A percentile compares a stretch with the other conserved stretches of the same genome.
phyloP scores from a whole-genome alignment of 2,888 invertebrate species.

The Stomorhina lunata region DNA sequence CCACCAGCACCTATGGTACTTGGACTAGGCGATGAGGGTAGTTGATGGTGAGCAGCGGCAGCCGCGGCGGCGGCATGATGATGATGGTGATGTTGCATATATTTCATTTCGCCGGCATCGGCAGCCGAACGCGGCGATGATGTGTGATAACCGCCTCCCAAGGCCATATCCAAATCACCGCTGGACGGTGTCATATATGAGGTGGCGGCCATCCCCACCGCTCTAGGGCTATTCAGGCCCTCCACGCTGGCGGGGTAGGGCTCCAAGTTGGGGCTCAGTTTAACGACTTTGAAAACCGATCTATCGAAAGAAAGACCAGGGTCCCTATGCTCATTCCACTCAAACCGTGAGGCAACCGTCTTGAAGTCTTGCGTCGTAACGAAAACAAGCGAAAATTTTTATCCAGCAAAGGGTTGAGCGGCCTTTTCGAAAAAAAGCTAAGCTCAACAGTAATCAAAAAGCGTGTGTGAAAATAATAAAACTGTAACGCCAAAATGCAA shows the following conservation, averaged over 20 bases:
- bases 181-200: slow-evolving; percentile 94
- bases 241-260: slow-evolving; percentile 81
- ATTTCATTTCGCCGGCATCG: slow-evolving; percentile 97
- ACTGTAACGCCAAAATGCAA: slow-evolving; percentile 27
- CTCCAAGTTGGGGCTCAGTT: slow-evolving; percentile 81
- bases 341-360: slow-evolving; percentile 80
- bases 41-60: slow-evolving; percentile 87
- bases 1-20: slow-evolving; percentile 81
- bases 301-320: slow-evolving; percentile 80
- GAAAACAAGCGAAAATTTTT: slow-evolving; percentile 70
- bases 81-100: slow-evolving; percentile 92
- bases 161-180: slow-evolving; percentile 86
- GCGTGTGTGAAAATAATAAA: background rate
- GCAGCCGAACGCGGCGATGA: slow-evolving; percentile 90
- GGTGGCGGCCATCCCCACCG: slow-evolving; percentile 96
- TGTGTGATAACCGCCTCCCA: slow-evolving; percentile 87
- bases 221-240: slow-evolving; percentile 83
- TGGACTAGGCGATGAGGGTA: slow-evolving; percentile 85
- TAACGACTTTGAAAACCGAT: slow-evolving; percentile 80
- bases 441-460: slow-evolving; percentile 29
- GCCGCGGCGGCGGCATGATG: slow-evolving; percentile 88
- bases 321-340: slow-evolving; percentile 80
- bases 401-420: slow-evolving; percentile 58
- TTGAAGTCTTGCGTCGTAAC: slow-evolving; percentile 77
- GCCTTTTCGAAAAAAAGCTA: slow-evolving; percentile 34